Evolutionary conservation across 2,113 vertebrate genomes (phyloP), one percentile per base, ranked within the genome.

Genomic region (Haemorhous mexicanus): DNA sequence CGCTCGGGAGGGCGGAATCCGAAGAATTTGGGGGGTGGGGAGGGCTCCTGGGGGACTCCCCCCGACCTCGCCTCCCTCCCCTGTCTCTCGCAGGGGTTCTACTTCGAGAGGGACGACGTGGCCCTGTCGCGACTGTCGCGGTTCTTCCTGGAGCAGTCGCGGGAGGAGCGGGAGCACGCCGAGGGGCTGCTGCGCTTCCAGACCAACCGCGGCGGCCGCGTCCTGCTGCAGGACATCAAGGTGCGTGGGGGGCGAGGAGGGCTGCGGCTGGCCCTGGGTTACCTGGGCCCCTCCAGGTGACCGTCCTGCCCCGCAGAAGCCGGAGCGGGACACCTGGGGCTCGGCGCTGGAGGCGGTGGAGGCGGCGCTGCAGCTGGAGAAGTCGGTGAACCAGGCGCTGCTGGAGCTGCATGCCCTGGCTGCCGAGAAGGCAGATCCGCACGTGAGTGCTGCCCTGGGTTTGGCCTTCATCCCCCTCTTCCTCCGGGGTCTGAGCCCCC

Each of bases 211-310:
- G 98, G 98, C 2, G 98, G 98, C 19, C 97, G 98, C 27, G 94
- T 98, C 43, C 95, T 98, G 61, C 97, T 98, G 15, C 98, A 98
- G 95, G 98, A 99, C n/a, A 0, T 99, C 73, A 98, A 98, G 98
- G 80, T 70, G 46, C 2, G 79, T 16, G n/a, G 30, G 4, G 43
- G 15, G 12, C 28, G 11, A 3, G 43, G 10, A 32, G 35, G 64
- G 28, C n/a, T 20, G 13, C 12, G 13, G 8, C 1, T 1, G 18
- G 23, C 9, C 23, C 4, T 2, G 20, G 30, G 33, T 4, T 21
- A 5, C 19, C 30, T 1, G 10, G 50, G 24, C 8, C 27, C 43
- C 12, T 11, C 22, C 22, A 3, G 44, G n/a, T 28, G 39, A 82
- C 8, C 1, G 17, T 22, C 5, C 21, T 27, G 30, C 18, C 14